These are phyloP conservation scores for Branchinecta lindahli DNA, from an alignment of 1,140 invertebrate species.

Conservation along the genomic window DNA sequence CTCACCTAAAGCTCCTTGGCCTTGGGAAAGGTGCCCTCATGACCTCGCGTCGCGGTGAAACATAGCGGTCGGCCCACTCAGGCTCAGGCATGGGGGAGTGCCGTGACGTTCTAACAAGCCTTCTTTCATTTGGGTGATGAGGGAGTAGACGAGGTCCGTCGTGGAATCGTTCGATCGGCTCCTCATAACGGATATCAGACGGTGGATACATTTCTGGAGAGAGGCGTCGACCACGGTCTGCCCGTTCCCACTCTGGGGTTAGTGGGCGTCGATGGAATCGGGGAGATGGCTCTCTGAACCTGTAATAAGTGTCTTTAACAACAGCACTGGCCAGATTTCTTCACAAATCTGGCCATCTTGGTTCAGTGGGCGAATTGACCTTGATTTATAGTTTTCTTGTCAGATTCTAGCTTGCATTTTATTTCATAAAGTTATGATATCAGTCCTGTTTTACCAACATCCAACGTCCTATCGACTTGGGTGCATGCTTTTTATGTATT, in stretches of 20 bases:
- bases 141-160: neutral
- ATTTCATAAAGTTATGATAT: no score
- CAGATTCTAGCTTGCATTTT: no score
- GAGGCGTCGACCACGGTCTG: neutral
- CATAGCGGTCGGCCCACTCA: neutral
- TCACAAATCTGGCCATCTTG: no score
- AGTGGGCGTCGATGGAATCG: neutral
- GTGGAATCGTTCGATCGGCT: neutral
- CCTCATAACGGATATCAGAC: neutral
- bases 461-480: no score
- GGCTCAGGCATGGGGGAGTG: neutral
- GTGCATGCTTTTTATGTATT: no score
- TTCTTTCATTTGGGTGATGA: neutral
- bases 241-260: neutral
- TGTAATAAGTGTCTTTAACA: neutral
- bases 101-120: neutral
- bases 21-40: neutral
- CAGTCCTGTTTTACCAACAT: no score
- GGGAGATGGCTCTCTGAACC: neutral
- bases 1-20: neutral
- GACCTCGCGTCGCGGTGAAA: neutral
- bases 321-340: no score
- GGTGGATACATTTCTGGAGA: neutral
- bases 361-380: no score
- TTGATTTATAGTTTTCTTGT: no score